Conservation (phyloP, 1,140 invertebrate species). For the Drosophila orena region DNA sequence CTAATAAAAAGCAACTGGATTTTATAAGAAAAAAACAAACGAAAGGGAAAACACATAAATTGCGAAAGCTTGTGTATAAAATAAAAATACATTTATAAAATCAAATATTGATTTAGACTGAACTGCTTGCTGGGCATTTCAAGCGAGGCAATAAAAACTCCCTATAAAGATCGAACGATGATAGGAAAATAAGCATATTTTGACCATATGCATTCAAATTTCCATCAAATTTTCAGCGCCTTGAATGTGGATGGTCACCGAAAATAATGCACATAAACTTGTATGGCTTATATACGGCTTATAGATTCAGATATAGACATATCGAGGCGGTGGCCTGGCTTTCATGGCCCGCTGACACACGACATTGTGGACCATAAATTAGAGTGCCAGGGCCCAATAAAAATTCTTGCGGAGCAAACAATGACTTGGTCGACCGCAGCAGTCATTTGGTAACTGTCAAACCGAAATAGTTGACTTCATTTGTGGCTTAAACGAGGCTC, state of each 20-base stretch:
- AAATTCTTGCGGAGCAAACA: constrained; percentile 62
- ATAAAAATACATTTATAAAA: constrained; percentile 27
- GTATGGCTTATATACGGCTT: constrained; percentile 5
- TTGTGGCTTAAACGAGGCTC: constrained; percentile 44
- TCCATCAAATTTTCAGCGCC: constrained; percentile 36
- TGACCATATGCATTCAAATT: constrained; percentile 15
- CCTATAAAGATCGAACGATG: constrained; percentile 37
- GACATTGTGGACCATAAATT: constrained; percentile 68
- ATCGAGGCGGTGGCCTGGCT: constrained; percentile 45
- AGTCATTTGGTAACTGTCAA: constrained; percentile 46
- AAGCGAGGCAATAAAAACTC: constrained; percentile 10
- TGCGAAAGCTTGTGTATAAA: constrained; percentile 17
- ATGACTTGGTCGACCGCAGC: constrained; percentile 12
- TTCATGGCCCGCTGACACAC: constrained; percentile 62
- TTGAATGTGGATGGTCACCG: constrained; percentile 26
- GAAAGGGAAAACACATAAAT: constrained; percentile 27
- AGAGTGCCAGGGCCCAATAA: constrained; percentile 67
- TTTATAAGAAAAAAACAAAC: constrained; percentile 19
- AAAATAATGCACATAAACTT: constrained; percentile 38
- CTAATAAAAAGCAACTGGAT: constrained; percentile 18
- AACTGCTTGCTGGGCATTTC: constrained; percentile 7
- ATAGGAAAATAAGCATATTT: constrained; percentile 20
- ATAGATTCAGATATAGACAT: constrained; percentile 22
- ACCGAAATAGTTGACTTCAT: constrained; percentile 54
- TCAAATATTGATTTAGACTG: constrained; percentile 2